phyloP scores from a whole-genome alignment of 2,797 vertebrate species.

The Cirrhinus molitorella region DNA sequence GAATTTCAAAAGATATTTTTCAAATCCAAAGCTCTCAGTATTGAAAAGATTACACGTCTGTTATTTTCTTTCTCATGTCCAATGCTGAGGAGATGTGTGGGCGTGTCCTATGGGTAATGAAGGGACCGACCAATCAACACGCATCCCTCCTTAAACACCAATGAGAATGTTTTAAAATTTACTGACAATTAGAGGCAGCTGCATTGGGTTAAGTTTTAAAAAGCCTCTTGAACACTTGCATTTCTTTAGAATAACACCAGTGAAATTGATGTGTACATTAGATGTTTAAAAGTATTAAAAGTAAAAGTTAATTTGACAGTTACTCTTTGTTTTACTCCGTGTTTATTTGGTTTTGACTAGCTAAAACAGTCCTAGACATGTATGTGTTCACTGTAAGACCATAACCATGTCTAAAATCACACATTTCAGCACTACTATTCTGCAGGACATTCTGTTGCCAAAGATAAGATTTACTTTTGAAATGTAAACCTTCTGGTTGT shows the following conservation, averaged over 20 bases:
- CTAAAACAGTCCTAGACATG: not conserved
- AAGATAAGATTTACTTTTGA: conserved; percentile 18
- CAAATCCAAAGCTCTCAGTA: not conserved
- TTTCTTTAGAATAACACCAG: not conserved
- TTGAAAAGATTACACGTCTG: not conserved
- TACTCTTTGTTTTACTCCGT: not conserved
- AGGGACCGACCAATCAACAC: not conserved
- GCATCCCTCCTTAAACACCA: not conserved
- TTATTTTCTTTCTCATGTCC: not conserved
- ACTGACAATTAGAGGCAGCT: conserved; percentile 10
- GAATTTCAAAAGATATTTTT: not conserved
- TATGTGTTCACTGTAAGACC: not conserved
- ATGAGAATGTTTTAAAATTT: not conserved
- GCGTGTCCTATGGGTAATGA: not conserved
- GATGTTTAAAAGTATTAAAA: too few relatives aligned
- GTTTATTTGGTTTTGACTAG: conserved; percentile 4
- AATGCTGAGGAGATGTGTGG: not conserved
- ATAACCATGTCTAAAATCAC: not conserved
- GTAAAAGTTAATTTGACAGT: not conserved
- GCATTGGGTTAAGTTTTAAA: conserved; percentile 7
- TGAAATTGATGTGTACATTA: not conserved
- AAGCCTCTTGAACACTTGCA: not conserved
- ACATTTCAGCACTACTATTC: not conserved
- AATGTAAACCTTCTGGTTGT: not conserved
- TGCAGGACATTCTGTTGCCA: not conserved